Percentiles rank a stretch among this genome's conserved stretches.
Conservation (phyloP, 2,113 vertebrate species). For the Hippopotamus amphibius region DNA sequence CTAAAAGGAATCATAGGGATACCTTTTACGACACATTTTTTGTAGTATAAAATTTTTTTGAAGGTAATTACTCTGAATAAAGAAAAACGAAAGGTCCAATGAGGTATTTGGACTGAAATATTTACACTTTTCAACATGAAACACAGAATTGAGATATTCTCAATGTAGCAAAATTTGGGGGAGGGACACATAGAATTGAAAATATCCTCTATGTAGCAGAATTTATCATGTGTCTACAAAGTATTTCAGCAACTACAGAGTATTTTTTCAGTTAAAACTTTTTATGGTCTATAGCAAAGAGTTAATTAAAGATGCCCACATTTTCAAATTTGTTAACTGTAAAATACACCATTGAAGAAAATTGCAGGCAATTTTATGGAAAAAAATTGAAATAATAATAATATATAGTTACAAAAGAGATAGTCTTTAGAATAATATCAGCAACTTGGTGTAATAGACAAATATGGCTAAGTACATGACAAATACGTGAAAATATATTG, state of each 20-base stretch:
- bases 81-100: neutral
- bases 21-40: neutral
- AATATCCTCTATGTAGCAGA: neutral
- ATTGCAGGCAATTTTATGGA: neutral
- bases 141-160: neutral
- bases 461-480: neutral
- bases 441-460: neutral
- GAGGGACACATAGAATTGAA: neutral
- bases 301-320: neutral
- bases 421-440: neutral
- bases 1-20: neutral
- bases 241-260: neutral
- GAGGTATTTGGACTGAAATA: neutral
- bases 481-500: neutral
- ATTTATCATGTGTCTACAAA: neutral
- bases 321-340: neutral
- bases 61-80: neutral
- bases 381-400: neutral
- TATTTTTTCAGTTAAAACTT: neutral
- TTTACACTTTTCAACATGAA: neutral
- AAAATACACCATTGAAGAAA: neutral
- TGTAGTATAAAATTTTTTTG: slow-evolving; percentile 8
- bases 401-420: neutral
- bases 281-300: neutral
- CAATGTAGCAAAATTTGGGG: neutral